Base-by-base conservation (phyloP, 2,888 invertebrate genomes). In the Onchidella celtica region DNA sequence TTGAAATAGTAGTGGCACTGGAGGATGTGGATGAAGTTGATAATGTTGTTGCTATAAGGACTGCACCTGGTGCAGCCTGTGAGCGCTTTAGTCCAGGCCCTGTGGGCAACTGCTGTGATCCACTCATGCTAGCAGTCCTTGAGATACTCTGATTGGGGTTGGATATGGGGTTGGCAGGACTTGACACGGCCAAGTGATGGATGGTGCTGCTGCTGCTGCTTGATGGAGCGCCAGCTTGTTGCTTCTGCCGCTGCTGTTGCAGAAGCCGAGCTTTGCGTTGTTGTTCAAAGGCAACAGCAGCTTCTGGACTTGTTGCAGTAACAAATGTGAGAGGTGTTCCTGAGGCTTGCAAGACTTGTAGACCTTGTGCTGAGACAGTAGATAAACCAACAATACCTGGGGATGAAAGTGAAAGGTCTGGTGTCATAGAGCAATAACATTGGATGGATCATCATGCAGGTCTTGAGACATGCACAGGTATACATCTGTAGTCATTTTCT, bases 131-230 rank as follows among this genome's bases (percentile, higher is more conserved):
- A 70, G 65, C 81, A 47, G 38, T 61, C 38, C 61, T 21, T 47
- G 84, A 73, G 27, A 82, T 77, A 57, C 59, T 79, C 55, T 80
- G 68, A n/a, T 75, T 81, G 4, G 72, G 63, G 32, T 78, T 81
- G 55, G 81, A 72, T 4, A 83, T 70, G n/a, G 83, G 81, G 77
- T 82, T 82, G 65, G 77, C 75, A 57, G 79, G 74, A 61, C 70
- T 79, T 32, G 70, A 55, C 3, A 74, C 38, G 70, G 82, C 79
- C 78, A 81, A 87, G 82, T 91, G 91, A 85, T 91, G 91, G 78
- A 91, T 87, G 74, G 91, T 91, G 55, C 89, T 88, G 29, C 88
- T 87, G 32, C 78, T 81, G 61, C 63, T 69, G 38, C 74, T 57
- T 34, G 66, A 17, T 11, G 68, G 27, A 57, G 73, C 17, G 9